Percentiles rank a stretch among this genome's conserved stretches.
Evolutionary conservation across 2,113 vertebrate genomes (phyloP).

Genomic region (Sinocyclocheilus anophthalmus): DNA sequence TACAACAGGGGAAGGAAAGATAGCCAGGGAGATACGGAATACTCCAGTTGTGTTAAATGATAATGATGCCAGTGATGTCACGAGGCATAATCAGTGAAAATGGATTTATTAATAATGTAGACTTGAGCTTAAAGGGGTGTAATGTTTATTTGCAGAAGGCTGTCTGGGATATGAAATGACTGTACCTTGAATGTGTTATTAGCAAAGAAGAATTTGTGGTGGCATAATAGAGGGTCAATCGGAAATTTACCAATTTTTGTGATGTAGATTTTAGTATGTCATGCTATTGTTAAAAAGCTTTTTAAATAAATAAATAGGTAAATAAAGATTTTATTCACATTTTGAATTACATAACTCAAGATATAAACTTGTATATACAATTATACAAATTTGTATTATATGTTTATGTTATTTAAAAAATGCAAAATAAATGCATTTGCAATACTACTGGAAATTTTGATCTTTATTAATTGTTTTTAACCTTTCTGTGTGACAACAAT

Average conservation of each 20-base stretch:
- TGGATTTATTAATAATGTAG: constrained; percentile 1
- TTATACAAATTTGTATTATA: neutral
- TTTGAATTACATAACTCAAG: too few relatives aligned
- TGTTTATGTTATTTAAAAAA: neutral
- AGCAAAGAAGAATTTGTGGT: neutral
- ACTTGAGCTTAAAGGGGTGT: neutral
- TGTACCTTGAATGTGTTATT: neutral
- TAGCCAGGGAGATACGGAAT: neutral
- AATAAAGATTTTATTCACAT: too few relatives aligned
- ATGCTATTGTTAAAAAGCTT: too few relatives aligned
- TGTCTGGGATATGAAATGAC: neutral
- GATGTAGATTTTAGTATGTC: neutral
- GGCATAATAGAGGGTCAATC: neutral
- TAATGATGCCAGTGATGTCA: neutral
- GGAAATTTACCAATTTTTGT: neutral
- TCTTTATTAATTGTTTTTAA: neutral
- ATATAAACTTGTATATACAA: neutral
- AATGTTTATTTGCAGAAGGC: neutral
- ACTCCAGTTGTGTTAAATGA: neutral
- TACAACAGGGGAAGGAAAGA: neutral
- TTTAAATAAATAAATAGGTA: too few relatives aligned
- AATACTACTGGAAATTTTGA: neutral
- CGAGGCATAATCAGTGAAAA: neutral
- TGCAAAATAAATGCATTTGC: neutral
- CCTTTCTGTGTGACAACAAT: neutral